Evolutionary conservation across 2,888 invertebrate species (phyloP).

Genomic region (Plagodis dolabraria): DNA sequence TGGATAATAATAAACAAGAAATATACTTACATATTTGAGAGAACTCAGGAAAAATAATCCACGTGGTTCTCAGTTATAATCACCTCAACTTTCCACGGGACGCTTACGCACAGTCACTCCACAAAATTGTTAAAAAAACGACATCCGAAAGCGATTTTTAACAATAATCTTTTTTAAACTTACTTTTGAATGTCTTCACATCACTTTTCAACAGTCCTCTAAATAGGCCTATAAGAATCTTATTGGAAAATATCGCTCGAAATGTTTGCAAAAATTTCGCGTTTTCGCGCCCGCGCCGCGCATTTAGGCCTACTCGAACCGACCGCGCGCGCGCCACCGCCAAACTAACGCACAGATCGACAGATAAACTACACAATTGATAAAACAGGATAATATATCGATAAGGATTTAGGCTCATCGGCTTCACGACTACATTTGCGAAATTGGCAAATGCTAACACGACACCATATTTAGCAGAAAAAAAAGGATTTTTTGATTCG

Average conservation of each 20-base stretch:
- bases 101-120: constrained; percentile 55
- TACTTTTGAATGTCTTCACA: constrained; percentile 46
- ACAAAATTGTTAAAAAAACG: constrained; percentile 55
- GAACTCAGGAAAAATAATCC: constrained; percentile 46
- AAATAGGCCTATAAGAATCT: constrained; percentile 83
- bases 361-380: constrained; percentile 41
- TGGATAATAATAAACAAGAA: constrained; percentile 37
- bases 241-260: constrained; percentile 61
- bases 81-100: constrained; percentile 38
- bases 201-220: constrained; percentile 46
- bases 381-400: constrained; percentile 54
- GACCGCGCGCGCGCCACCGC: constrained; percentile 47
- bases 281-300: constrained; percentile 52
- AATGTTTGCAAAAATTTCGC: constrained; percentile 73
- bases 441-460: constrained; percentile 6
- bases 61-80: constrained; percentile 39
- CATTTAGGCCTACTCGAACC: constrained; percentile 69
- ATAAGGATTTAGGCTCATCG: constrained; percentile 51
- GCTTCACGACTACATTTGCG: constrained; percentile 13
- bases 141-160: constrained; percentile 41
- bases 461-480: constrained; percentile 6
- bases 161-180: constrained; percentile 54
- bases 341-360: constrained; percentile 41
- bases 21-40: constrained; percentile 58
- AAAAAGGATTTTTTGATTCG: not conserved